phyloP scores from a whole-genome alignment of 1,140 invertebrate genomes.

The Drosophila parabipectinata region DNA sequence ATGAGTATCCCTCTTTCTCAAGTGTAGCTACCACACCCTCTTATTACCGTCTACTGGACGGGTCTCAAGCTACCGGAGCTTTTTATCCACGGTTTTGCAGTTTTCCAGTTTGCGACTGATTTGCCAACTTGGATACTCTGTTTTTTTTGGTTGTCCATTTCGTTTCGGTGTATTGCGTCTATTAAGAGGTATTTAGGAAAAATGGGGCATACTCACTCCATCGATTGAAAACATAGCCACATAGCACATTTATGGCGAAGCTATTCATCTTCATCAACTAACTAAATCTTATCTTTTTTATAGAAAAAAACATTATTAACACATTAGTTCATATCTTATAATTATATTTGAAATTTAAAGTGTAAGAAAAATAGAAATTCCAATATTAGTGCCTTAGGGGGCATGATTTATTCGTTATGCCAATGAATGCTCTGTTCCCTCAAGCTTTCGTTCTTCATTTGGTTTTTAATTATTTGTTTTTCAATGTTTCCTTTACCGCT shows the following conservation, averaged over 20 bases:
- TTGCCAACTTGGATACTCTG: slow-evolving; percentile 63
- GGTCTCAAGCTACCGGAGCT: slow-evolving; percentile 32
- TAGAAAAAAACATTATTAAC: no score
- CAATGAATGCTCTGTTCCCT: neutral
- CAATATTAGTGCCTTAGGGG: neutral
- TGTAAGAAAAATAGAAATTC: neutral
- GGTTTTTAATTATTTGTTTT: slow-evolving; percentile 24
- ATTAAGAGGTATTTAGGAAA: slow-evolving; percentile 3
- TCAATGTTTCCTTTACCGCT: slow-evolving; percentile 33
- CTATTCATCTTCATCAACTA: no score
- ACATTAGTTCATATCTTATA: no score
- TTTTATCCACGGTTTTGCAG: slow-evolving; percentile 55
- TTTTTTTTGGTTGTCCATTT: slow-evolving; percentile 20
- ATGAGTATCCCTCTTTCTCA: slow-evolving; percentile 9
- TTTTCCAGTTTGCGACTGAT: slow-evolving; percentile 63
- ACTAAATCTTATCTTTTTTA: no score
- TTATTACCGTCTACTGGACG: slow-evolving; percentile 57
- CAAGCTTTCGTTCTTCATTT: slow-evolving; percentile 1
- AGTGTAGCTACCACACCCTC: slow-evolving; percentile 55
- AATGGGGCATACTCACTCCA: neutral
- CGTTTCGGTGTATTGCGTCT: slow-evolving; percentile 27
- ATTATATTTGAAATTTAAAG: no score
- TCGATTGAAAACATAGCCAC: neutral
- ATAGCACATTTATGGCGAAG: no score
- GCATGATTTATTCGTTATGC: neutral